Evolutionary conservation across 2,113 vertebrate species (phyloP).

Genomic region (Hystrix cristata): DNA sequence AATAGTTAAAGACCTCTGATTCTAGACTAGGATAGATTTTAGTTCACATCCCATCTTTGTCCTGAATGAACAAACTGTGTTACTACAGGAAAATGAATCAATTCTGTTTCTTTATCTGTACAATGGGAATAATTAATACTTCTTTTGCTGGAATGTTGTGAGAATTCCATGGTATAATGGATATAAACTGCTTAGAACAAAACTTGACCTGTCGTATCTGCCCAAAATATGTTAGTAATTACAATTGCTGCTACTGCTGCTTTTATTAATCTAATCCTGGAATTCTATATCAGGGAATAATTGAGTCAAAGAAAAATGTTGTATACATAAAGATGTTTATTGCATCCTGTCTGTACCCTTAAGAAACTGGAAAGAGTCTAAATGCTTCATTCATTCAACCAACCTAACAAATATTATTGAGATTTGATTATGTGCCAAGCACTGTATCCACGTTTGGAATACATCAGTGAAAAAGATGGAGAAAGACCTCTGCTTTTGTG

Average conservation of each 20-base stretch:
- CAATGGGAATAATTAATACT: slow-evolving; percentile 7
- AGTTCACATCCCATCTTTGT: not conserved
- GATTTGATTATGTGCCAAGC: not conserved
- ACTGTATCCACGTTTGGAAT: not conserved
- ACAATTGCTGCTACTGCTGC: not conserved
- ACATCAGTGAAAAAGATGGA: not conserved
- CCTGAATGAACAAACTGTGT: not conserved
- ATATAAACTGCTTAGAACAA: not conserved
- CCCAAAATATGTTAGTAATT: not conserved
- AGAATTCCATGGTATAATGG: not conserved
- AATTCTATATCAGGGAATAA: not conserved
- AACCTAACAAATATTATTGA: not conserved
- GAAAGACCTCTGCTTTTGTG: not conserved
- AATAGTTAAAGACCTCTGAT: not conserved
- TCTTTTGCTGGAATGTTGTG: not conserved
- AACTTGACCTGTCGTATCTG: not conserved
- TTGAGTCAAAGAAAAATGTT: slow-evolving; percentile 35
- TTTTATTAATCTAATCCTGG: slow-evolving; percentile 23
- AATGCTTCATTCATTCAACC: not conserved
- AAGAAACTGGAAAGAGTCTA: not conserved
- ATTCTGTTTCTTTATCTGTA: not conserved
- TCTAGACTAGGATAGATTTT: not conserved
- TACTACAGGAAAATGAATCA: not conserved
- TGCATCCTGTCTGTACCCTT: not conserved
- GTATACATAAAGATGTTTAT: not conserved